A percentile compares a stretch with the other conserved stretches of the same genome.
These are phyloP conservation scores for Dugesia japonica DNA, from an alignment of 2,888 invertebrate species.

Conservation along the genomic window DNA sequence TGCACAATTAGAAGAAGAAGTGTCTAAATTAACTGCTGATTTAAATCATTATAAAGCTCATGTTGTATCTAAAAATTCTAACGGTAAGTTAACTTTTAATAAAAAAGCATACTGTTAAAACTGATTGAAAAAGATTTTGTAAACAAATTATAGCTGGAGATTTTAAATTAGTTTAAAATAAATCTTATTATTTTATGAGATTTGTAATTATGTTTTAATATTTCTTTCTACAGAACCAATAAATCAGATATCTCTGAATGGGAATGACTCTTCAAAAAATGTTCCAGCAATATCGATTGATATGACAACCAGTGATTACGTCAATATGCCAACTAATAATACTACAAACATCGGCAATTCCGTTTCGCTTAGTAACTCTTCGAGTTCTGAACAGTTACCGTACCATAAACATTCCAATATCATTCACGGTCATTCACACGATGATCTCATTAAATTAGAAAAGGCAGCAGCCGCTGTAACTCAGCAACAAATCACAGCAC, in stretches of 20 bases:
- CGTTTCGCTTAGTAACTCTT: neutral
- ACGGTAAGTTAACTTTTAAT: neutral
- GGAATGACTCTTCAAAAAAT: neutral
- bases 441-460: neutral
- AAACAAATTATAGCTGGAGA: too few species aligned
- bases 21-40: constrained; percentile 54
- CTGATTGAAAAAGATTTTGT: too few species aligned
- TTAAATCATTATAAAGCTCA: neutral
- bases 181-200: too few species aligned
- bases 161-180: too few species aligned
- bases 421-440: neutral
- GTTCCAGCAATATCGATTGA: neutral
- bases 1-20: constrained; percentile 84
- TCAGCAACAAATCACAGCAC: constrained; percentile 46
- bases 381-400: neutral
- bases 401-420: neutral
- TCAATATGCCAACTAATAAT: neutral
- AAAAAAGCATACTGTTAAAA: too few species aligned
- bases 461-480: neutral
- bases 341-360: neutral
- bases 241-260: neutral
- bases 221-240: neutral
- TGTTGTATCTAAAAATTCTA: neutral
- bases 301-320: neutral
- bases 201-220: too few species aligned